Evolutionary conservation across 2,888 invertebrate species (phyloP).

Genomic region (Zhuqinia jingwanae): DNA sequence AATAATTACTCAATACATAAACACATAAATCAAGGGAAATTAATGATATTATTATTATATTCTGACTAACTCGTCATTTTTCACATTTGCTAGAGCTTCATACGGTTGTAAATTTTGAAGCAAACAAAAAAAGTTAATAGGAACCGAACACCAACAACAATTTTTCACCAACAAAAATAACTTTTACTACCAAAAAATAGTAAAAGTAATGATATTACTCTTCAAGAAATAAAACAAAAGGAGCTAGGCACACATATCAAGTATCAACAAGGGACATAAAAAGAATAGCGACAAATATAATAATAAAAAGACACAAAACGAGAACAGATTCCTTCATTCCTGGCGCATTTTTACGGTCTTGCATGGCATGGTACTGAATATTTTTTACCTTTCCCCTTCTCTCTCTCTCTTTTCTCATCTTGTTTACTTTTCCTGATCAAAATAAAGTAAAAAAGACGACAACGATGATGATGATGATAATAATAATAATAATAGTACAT

Average conservation of each 20-base stretch:
- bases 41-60: no score
- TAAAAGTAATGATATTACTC: constrained; percentile 31
- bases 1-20: neutral
- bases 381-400: neutral
- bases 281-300: constrained; percentile 29
- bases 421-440: neutral
- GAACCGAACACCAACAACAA: neutral
- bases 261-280: neutral
- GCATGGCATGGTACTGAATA: neutral
- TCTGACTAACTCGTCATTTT: no score
- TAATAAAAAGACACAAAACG: constrained; percentile 45
- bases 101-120: constrained; percentile 46
- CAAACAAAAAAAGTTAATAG: neutral
- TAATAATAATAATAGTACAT: constrained; percentile 12
- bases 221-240: no score
- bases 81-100: constrained; percentile 19
- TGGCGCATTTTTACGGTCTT: neutral
- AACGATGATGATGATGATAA: no score
- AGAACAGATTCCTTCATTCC: constrained; percentile 1
- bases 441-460: constrained; percentile 18
- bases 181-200: no score
- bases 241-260: no score
- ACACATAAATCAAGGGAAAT: neutral
- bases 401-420: constrained; percentile 3
- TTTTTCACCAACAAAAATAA: neutral